Evolutionary conservation across 2,888 invertebrate genomes (phyloP).

Genomic region (Pristionchus japonicus): DNA sequence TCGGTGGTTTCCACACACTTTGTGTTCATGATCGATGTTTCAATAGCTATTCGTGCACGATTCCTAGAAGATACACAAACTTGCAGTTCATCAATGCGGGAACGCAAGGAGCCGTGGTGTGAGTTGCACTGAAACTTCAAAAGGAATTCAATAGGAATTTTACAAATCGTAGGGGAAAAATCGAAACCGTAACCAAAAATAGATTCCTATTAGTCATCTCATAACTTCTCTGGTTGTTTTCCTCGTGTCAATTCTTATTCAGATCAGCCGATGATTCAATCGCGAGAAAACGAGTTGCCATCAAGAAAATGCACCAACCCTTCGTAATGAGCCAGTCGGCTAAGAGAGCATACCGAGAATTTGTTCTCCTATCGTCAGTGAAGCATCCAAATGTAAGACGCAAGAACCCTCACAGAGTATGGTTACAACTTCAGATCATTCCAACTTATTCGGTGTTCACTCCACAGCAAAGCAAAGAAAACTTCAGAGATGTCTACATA

Average conservation of each 20-base stretch:
- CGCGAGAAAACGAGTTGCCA: constrained; percentile 93
- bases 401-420: too few species aligned
- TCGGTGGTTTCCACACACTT: too few species aligned
- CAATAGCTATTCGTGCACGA: constrained; percentile 70
- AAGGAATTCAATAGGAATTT: too few species aligned
- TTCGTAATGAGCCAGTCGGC: constrained; percentile 99
- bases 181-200: too few species aligned
- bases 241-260: too few species aligned
- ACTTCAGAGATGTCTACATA: constrained; percentile 95
- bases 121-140: too few species aligned
- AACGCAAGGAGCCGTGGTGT: constrained; percentile 63
- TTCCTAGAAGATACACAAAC: constrained; percentile 56
- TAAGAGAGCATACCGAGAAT: constrained; percentile 98
- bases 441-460: constrained; percentile 98
- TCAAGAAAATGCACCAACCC: constrained; percentile 98
- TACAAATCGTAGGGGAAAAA: too few species aligned
- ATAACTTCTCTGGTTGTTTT: too few species aligned
- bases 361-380: constrained; percentile 99
- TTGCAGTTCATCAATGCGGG: constrained; percentile 60
- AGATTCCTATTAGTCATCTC: too few species aligned
- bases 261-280: constrained; percentile 97
- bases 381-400: constrained; percentile 99
- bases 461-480: constrained; percentile 94
- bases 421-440: constrained; percentile 84
- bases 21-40: too few species aligned